Percentiles rank a stretch among this genome's conserved stretches.
These are phyloP conservation scores for Sapayoa aenigma DNA, from an alignment of 2,113 vertebrate genomes.

Conservation along the genomic window DNA sequence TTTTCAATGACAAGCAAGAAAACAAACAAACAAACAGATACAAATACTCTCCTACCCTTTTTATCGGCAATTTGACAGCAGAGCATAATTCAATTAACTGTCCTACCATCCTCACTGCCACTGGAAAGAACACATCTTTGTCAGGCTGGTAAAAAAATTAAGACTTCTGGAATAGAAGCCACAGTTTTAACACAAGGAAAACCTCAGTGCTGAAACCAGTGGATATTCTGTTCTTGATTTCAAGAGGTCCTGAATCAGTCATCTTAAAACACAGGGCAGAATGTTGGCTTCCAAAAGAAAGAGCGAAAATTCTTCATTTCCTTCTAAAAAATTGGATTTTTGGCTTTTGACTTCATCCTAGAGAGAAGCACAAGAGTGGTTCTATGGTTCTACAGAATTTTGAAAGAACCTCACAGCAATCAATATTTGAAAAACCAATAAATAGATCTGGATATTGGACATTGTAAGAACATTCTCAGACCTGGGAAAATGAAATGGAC, in stretches of 20 bases:
- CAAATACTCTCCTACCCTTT: background rate
- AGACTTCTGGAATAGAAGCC: background rate
- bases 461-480: background rate
- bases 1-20: background rate
- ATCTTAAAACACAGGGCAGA: background rate
- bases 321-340: background rate
- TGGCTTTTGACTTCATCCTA: background rate
- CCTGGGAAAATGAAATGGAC: background rate
- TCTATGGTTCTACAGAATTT: background rate
- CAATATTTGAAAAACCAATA: background rate
- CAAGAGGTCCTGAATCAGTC: background rate
- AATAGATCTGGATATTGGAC: background rate
- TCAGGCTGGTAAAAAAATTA: background rate
- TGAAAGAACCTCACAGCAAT: background rate
- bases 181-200: background rate
- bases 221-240: background rate
- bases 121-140: background rate
- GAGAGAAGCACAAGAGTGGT: background rate
- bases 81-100: conserved; percentile 19
- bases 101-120: background rate
- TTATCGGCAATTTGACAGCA: conserved; percentile 21
- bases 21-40: background rate
- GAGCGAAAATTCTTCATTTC: background rate
- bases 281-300: background rate
- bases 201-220: background rate